phyloP scores from a whole-genome alignment of 2,113 vertebrate species.

The Stegastes partitus region DNA sequence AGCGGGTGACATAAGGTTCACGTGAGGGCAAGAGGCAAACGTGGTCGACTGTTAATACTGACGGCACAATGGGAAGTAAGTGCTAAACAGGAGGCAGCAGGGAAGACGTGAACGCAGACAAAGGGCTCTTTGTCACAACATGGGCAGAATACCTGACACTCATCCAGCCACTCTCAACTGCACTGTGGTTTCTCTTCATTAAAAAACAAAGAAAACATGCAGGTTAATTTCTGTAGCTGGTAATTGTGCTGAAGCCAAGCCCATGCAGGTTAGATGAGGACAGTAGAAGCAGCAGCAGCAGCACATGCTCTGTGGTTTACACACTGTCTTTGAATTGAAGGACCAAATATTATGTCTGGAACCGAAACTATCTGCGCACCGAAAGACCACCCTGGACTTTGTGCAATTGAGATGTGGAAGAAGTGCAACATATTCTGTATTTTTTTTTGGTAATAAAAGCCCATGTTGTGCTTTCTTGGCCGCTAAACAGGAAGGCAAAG shows the following conservation, averaged over 20 bases:
- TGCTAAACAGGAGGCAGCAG: conserved; percentile 33
- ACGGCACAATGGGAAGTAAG: conserved; percentile 41
- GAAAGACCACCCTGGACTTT: not conserved
- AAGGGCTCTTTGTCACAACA: conserved; percentile 9
- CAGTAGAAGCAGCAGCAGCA: conserved; percentile 14
- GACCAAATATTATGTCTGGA: not conserved
- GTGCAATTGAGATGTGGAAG: conserved; percentile 6
- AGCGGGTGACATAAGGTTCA: conserved; percentile 44
- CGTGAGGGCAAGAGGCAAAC: conserved; percentile 48
- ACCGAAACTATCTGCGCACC: not conserved
- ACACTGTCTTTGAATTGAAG: not conserved
- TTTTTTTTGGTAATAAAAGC: conserved; percentile 39
- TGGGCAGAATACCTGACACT: conserved; percentile 28
- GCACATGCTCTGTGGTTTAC: not conserved
- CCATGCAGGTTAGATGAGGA: conserved; percentile 27
- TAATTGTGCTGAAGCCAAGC: conserved; percentile 18
- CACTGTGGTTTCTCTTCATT: not conserved
- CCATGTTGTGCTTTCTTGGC: conserved; percentile 26
- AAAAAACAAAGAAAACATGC: conserved; percentile 11
- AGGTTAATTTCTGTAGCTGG: conserved; percentile 11
- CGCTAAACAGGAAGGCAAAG: conserved; percentile 31
- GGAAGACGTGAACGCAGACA: conserved; percentile 12
- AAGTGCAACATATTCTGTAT: conserved; percentile 1
- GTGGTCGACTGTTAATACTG: conserved; percentile 41
- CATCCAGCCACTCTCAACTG: conserved; percentile 1